These are phyloP conservation scores for Busseola fusca DNA, from an alignment of 2,888 invertebrate species.

Conservation along the genomic window DNA sequence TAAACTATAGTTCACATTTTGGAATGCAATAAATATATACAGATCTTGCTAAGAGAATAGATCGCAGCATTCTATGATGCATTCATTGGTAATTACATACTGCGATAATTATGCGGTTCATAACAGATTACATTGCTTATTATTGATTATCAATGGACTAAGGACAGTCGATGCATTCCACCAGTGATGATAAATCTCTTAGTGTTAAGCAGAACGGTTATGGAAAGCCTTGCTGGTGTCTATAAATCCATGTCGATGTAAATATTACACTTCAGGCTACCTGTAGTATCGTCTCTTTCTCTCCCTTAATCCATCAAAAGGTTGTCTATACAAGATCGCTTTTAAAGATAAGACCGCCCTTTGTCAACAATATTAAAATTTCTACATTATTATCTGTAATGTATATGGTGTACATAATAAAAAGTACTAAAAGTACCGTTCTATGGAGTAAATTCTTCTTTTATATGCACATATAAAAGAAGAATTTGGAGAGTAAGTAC, in stretches of 20 bases:
- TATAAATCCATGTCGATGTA: background rate
- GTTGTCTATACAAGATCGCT: background rate
- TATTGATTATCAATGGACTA: slow-evolving; percentile 5
- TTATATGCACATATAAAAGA: background rate
- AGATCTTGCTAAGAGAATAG: background rate
- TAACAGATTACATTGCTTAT: slow-evolving; percentile 4
- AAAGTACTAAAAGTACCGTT: background rate
- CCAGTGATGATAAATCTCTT: no score
- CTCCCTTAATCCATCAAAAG: background rate
- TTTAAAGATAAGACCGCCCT: background rate
- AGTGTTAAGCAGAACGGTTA: background rate
- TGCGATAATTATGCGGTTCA: slow-evolving; percentile 9
- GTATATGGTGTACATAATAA: background rate
- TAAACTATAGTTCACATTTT: background rate
- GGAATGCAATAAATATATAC: background rate
- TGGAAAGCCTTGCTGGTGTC: background rate
- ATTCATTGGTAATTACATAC: slow-evolving; percentile 10
- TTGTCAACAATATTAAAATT: background rate
- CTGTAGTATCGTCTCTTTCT: background rate
- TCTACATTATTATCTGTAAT: background rate
- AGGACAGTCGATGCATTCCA: background rate
- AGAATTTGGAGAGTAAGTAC: background rate
- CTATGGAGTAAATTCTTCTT: no score
- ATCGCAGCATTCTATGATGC: slow-evolving; percentile 4
- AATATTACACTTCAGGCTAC: background rate